A percentile compares a stretch with the other conserved stretches of the same genome.
phyloP scores from a whole-genome alignment of 2,113 vertebrate species.

The Dinomys branickii region DNA sequence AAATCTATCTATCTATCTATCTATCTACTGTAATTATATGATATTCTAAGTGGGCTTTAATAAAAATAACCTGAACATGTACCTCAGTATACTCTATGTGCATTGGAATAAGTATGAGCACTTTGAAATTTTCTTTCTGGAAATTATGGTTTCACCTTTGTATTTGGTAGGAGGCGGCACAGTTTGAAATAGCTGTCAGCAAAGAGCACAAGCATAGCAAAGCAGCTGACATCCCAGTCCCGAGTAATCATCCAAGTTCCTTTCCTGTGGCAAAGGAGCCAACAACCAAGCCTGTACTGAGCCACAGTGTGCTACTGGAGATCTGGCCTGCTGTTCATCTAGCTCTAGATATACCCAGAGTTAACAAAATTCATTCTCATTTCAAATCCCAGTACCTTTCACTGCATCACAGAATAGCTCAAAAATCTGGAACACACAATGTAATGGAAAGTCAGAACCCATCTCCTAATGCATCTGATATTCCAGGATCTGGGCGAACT shows the following conservation, averaged over 20 bases:
- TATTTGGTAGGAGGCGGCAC: constrained; percentile 48
- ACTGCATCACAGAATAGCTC: constrained; percentile 20
- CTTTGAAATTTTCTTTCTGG: constrained; percentile 55
- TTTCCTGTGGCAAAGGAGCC: constrained; percentile 50
- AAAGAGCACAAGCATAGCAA: constrained; percentile 58
- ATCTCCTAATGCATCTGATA: neutral
- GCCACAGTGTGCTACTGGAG: constrained; percentile 26
- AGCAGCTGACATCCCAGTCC: constrained; percentile 62
- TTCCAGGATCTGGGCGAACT: neutral
- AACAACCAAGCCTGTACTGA: constrained; percentile 45
- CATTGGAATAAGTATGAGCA: neutral
- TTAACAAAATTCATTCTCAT: constrained; percentile 12
- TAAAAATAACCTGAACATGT: constrained; percentile 14
- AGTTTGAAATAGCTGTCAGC: constrained; percentile 69
- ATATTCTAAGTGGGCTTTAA: constrained; percentile 45
- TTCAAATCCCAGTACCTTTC: constrained; percentile 35
- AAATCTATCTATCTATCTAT: too few species aligned
- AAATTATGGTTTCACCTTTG: constrained; percentile 64
- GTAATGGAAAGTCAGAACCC: neutral
- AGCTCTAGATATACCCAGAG: constrained; percentile 5
- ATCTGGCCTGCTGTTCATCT: constrained; percentile 45
- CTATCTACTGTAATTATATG: neutral
- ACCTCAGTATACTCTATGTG: neutral
- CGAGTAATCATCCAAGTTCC: constrained; percentile 69
- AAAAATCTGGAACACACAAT: neutral